Conservation (phyloP, 2,113 vertebrate species). For the Osmerus mordax region DNA sequence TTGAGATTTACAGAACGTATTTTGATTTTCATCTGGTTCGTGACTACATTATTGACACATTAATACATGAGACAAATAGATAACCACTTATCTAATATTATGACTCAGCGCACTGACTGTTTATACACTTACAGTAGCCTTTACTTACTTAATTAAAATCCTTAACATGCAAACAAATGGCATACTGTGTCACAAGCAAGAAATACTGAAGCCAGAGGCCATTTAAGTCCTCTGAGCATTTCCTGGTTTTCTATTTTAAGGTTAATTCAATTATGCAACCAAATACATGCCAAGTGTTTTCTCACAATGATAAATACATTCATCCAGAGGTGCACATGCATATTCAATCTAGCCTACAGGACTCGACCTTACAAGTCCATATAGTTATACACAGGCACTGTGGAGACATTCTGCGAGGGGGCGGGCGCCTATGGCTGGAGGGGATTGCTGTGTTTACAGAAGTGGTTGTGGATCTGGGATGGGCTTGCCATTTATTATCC, state of each 20-base stretch:
- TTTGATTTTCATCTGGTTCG: too few relatives aligned
- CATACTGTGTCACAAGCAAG: too few relatives aligned
- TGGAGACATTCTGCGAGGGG: too few relatives aligned
- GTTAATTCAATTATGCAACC: conserved; percentile 35
- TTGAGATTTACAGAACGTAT: background rate
- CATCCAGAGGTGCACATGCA: conserved; percentile 51
- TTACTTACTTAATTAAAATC: too few relatives aligned
- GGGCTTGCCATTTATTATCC: conserved; percentile 26
- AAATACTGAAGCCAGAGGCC: conserved; percentile 22
- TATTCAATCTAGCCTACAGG: conserved; percentile 54
- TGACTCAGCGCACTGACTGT: too few relatives aligned
- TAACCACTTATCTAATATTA: too few relatives aligned
- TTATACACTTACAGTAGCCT: too few relatives aligned
- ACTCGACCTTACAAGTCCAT: conserved; percentile 42
- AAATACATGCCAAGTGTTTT: conserved; percentile 36
- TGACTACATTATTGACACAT: too few relatives aligned
- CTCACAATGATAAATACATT: conserved; percentile 48
- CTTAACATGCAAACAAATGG: conserved; percentile 39
- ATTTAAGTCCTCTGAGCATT: conserved; percentile 43
- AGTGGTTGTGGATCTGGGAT: conserved; percentile 5
- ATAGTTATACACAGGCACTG: conserved; percentile 13
- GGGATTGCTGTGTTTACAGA: conserved; percentile 11
- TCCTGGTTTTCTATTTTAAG: conserved; percentile 49
- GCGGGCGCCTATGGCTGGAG: background rate
- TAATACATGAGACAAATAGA: too few relatives aligned